Percentiles rank a stretch among this genome's conserved stretches.
Conservation (phyloP, 2,797 vertebrate genomes). For the Neostethus bicornis region DNA sequence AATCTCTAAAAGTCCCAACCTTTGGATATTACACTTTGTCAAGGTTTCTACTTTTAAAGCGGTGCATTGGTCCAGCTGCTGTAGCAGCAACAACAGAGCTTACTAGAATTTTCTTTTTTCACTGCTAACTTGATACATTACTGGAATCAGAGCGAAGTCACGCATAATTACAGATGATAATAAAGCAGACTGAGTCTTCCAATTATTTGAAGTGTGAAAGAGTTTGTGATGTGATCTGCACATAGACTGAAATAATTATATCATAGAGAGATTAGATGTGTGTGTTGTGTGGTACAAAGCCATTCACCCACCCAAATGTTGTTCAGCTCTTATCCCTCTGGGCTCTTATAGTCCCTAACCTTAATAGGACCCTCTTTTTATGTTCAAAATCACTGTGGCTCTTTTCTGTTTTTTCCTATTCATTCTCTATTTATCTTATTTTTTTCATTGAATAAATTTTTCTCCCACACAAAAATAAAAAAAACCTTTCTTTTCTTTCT, state of each 20-base stretch:
- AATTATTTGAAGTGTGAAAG: constrained; percentile 64
- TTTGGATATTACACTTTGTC: constrained; percentile 12
- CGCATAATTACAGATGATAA: constrained; percentile 70
- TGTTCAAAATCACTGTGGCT: constrained; percentile 47
- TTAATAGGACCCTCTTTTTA: constrained; percentile 65
- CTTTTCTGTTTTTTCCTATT: constrained; percentile 11
- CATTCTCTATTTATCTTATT: constrained; percentile 20
- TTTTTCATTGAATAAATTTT: constrained; percentile 38
- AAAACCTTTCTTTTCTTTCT: constrained; percentile 23
- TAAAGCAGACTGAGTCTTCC: constrained; percentile 58
- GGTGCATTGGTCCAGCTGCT: constrained; percentile 6
- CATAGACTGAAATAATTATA: constrained; percentile 38
- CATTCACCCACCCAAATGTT: constrained; percentile 52
- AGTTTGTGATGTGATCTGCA: constrained; percentile 43
- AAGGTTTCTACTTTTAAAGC: constrained; percentile 8
- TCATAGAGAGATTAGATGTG: constrained; percentile 35
- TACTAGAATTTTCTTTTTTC: constrained; percentile 33
- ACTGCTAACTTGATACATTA: constrained; percentile 44
- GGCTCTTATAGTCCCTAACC: constrained; percentile 50
- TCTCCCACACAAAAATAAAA: constrained; percentile 23
- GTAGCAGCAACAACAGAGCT: constrained; percentile 12
- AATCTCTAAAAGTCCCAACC: constrained; percentile 35
- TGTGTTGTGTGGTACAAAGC: constrained; percentile 37
- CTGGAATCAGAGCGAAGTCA: constrained; percentile 59
- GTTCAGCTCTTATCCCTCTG: constrained; percentile 47